Base-by-base conservation (phyloP, 2,113 vertebrate genomes). In the Sphyrna mokarran region DNA sequence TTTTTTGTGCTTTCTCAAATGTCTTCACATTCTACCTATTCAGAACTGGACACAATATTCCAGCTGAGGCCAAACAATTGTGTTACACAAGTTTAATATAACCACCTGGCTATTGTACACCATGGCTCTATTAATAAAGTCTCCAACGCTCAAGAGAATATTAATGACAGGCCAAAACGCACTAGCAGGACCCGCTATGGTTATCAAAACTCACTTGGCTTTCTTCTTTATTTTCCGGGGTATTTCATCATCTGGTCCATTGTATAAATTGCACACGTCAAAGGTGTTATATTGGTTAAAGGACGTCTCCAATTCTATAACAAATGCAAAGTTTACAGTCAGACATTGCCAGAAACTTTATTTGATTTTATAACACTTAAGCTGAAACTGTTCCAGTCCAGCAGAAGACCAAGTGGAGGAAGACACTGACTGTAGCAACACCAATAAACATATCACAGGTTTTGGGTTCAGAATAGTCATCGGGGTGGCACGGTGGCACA, bases 191-290 rank as follows among this genome's bases (percentile, higher is more conserved):
- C 18, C 80, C 18, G 16, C 8, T 7, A 85, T 37, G 66, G 29
- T 43, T 70, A 58, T 48, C 33, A 33, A 13, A 43, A 96, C 98
- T 98, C 97, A 99, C 99, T 98, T 99, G 8, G 96, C 58, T 97
- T 97, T 99, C 97, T 97, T 99, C 95, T 97, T 98, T 95, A 97
- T 96, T 96, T 98, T 99, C 93, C 97, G 98, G 89, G 96, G 97
- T 68, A 97, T 97, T 2, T 98, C 97, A 7, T 97, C 86, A 7
- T 98, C 96, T 23, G 98, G 98, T 96, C 98, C 98, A 86, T 98
- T 98, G 96, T 97, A 98, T 96, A 99, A 97, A 3, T 98, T 97
- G 37, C 98, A 96, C 72, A 97, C 96, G 96, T 85, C 96, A 20
- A 95, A 95, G 0, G 96, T 91, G 86, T 97, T 98, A 95, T 97